Percentiles rank a stretch among this genome's conserved stretches.
Evolutionary conservation across 2,113 vertebrate genomes (phyloP).

Genomic region (Ramphastos sulfuratus): DNA sequence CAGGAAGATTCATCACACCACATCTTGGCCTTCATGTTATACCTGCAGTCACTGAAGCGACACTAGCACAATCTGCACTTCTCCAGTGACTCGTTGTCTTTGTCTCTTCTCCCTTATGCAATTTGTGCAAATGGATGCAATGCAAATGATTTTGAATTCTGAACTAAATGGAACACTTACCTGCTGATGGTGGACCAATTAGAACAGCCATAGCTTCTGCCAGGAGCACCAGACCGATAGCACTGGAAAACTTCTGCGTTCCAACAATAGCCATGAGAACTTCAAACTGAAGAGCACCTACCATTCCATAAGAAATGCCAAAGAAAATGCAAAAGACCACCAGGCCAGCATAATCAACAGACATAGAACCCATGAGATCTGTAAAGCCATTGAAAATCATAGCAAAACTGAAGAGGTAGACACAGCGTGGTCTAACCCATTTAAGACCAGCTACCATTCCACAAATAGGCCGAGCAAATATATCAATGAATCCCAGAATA

Average conservation of each 20-base stretch:
- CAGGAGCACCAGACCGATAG: conserved; percentile 93
- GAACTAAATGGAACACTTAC: conserved; percentile 67
- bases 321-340: conserved; percentile 95
- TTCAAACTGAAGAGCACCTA: conserved; percentile 96
- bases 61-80: not conserved
- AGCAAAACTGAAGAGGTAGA: conserved; percentile 93
- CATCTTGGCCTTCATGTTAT: not conserved
- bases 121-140: not conserved
- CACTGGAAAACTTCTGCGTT: conserved; percentile 92
- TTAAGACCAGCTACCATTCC: conserved; percentile 87
- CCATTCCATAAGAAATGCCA: conserved; percentile 96
- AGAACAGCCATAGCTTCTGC: conserved; percentile 92
- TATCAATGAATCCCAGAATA: conserved; percentile 92
- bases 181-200: conserved; percentile 90
- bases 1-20: not conserved
- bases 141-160: not conserved
- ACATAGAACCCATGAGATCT: conserved; percentile 87
- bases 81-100: not conserved
- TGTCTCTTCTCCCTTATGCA: not conserved
- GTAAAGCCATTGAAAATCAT: conserved; percentile 93
- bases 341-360: conserved; percentile 80
- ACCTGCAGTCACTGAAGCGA: not conserved
- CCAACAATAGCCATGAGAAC: conserved; percentile 97
- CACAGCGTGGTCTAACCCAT: conserved; percentile 88
- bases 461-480: conserved; percentile 89